Conservation (phyloP, 1,140 invertebrate species). For the Oscheius sp. region DNA sequence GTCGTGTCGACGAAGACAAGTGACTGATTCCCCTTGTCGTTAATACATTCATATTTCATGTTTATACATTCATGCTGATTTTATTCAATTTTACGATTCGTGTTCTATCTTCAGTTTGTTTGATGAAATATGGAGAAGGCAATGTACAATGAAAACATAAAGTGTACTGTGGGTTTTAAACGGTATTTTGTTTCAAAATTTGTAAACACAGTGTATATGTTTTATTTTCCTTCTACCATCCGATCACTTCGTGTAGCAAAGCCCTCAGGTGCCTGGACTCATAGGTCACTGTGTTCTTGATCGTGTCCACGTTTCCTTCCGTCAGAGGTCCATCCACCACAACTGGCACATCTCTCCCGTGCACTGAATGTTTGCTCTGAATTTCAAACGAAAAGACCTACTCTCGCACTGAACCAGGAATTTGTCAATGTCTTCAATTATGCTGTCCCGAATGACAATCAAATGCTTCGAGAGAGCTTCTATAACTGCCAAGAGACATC, state of each 20-base stretch:
- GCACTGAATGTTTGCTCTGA: slow-evolving; percentile 57
- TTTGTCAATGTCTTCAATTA: slow-evolving; percentile 82
- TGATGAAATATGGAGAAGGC: no score
- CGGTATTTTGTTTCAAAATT: no score
- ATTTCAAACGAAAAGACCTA: slow-evolving; percentile 59
- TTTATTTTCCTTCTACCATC: slow-evolving; percentile 6
- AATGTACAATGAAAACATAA: no score
- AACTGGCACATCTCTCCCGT: slow-evolving; percentile 80
- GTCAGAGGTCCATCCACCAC: slow-evolving; percentile 78
- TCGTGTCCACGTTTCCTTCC: slow-evolving; percentile 71
- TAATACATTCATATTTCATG: no score
- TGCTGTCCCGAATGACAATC: slow-evolving; percentile 80
- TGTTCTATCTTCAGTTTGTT: no score
- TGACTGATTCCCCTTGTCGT: no score
- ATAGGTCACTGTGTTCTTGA: slow-evolving; percentile 87
- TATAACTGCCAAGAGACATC: slow-evolving; percentile 86
- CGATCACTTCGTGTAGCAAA: slow-evolving; percentile 70
- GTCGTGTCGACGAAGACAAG: no score
- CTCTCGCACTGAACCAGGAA: slow-evolving; percentile 86
- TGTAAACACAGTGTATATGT: no score
- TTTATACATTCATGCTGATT: no score
- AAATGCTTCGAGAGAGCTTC: slow-evolving; percentile 70
- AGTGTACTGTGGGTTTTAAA: no score
- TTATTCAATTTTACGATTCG: no score
- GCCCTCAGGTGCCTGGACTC: slow-evolving; percentile 82